These are phyloP conservation scores for Asteroscopus sphinx DNA, from an alignment of 2,888 invertebrate species.

Conservation along the genomic window DNA sequence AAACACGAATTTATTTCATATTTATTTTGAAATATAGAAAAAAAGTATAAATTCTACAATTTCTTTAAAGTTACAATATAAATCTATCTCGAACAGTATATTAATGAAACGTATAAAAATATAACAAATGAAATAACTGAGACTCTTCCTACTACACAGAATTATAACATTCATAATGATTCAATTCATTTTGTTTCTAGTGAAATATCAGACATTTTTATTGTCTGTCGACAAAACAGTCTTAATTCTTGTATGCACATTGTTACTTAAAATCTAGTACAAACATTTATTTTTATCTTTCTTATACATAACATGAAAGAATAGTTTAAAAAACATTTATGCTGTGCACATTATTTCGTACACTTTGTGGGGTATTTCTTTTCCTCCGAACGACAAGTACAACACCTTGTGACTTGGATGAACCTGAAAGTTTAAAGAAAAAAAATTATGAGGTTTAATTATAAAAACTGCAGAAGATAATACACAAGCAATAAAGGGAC, in stretches of 20 bases:
- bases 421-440: constrained; percentile 66
- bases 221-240: constrained; percentile 47
- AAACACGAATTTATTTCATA: constrained; percentile 45
- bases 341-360: constrained; percentile 78
- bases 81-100: constrained; percentile 32
- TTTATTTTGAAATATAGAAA: constrained; percentile 30
- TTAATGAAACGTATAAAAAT: constrained; percentile 47
- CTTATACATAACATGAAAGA: constrained; percentile 29
- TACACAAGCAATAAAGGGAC: too few species aligned
- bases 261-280: constrained; percentile 19
- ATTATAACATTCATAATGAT: constrained; percentile 37
- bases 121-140: constrained; percentile 50
- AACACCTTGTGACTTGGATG: constrained; percentile 79
- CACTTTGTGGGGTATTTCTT: constrained; percentile 74
- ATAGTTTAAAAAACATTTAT: constrained; percentile 24
- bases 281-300: constrained; percentile 27
- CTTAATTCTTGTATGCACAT: constrained; percentile 31
- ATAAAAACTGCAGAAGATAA: too few species aligned
- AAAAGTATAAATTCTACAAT: constrained; percentile 14
- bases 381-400: constrained; percentile 81
- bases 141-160: constrained; percentile 12
- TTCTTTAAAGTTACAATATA: constrained; percentile 21
- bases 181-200: constrained; percentile 23
- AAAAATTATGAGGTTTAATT: neutral
- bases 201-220: constrained; percentile 36